Conservation (phyloP, 2,113 vertebrate species). For the Leptobrachium leishanense region DNA sequence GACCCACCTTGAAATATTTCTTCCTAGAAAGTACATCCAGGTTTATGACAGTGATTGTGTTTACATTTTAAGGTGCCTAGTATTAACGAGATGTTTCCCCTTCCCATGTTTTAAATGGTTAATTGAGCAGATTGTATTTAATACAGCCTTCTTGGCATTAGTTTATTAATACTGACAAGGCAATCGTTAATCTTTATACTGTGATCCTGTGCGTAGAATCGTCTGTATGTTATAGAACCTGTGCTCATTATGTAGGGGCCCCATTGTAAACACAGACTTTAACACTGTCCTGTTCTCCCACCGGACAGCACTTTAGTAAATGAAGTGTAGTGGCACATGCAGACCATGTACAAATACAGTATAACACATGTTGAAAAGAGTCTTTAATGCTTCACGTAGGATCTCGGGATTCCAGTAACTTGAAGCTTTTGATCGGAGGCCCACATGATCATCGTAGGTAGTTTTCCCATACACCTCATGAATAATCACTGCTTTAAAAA, state of each 20-base stretch:
- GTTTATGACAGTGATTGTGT: slow-evolving; percentile 88
- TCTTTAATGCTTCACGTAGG: slow-evolving; percentile 6
- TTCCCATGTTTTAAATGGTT: slow-evolving; percentile 84
- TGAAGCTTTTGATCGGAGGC: slow-evolving; percentile 52
- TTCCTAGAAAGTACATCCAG: slow-evolving; percentile 74
- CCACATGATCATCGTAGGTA: slow-evolving; percentile 11
- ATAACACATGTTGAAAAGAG: slow-evolving; percentile 30
- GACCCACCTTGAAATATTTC: slow-evolving; percentile 49
- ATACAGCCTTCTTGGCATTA: slow-evolving; percentile 28
- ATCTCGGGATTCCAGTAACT: slow-evolving; percentile 30
- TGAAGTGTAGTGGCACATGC: slow-evolving; percentile 61
- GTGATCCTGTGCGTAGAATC: slow-evolving; percentile 39
- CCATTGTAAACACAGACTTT: slow-evolving; percentile 2
- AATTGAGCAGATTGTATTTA: slow-evolving; percentile 68
- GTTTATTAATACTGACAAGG: slow-evolving; percentile 39
- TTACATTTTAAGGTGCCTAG: slow-evolving; percentile 98
- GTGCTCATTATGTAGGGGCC: slow-evolving; percentile 11
- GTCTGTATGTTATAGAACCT: slow-evolving; percentile 33
- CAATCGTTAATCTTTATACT: slow-evolving; percentile 52
- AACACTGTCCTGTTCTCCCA: slow-evolving; percentile 20
- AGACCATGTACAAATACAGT: slow-evolving; percentile 58
- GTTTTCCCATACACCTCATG: slow-evolving; percentile 49
- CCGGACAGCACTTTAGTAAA: slow-evolving; percentile 13
- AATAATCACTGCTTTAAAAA: slow-evolving; percentile 15
- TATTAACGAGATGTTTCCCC: slow-evolving; percentile 81